Conservation (phyloP, 2,888 invertebrate genomes). For the Synanthedon formicaeformis region DNA sequence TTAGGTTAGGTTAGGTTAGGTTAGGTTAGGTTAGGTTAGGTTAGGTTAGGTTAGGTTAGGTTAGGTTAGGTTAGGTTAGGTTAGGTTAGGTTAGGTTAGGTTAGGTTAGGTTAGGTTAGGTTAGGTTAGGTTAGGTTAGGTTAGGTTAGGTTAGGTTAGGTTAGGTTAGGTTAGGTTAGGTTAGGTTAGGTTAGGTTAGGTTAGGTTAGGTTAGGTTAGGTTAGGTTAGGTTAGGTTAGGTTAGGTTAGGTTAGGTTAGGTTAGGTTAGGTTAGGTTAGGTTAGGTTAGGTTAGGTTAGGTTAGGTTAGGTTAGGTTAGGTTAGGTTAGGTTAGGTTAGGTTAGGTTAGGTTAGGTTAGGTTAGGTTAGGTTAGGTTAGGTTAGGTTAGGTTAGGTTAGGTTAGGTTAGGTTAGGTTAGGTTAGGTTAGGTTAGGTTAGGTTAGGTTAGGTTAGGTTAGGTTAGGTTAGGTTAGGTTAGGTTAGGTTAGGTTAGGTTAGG, state of each 20-base stretch:
- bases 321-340: constrained; percentile 7
- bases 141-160: constrained; percentile 8
- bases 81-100: constrained; percentile 7
- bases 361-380: constrained; percentile 7
- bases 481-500: constrained; percentile 11
- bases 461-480: constrained; percentile 5
- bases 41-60: constrained; percentile 8
- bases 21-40: constrained; percentile 11
- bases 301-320: constrained; percentile 8
- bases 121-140: constrained; percentile 8
- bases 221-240: constrained; percentile 6
- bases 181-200: constrained; percentile 5
- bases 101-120: constrained; percentile 6
- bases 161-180: constrained; percentile 6
- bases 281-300: constrained; percentile 8
- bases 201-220: constrained; percentile 7
- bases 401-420: constrained; percentile 6
- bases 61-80: constrained; percentile 7
- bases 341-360: constrained; percentile 7
- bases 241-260: constrained; percentile 4
- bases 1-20: constrained; percentile 10
- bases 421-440: constrained; percentile 3
- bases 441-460: constrained; percentile 7
- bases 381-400: constrained; percentile 2
- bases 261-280: constrained; percentile 8